phyloP scores from a whole-genome alignment of 2,888 invertebrate genomes.

The Cylloceria caligata region DNA sequence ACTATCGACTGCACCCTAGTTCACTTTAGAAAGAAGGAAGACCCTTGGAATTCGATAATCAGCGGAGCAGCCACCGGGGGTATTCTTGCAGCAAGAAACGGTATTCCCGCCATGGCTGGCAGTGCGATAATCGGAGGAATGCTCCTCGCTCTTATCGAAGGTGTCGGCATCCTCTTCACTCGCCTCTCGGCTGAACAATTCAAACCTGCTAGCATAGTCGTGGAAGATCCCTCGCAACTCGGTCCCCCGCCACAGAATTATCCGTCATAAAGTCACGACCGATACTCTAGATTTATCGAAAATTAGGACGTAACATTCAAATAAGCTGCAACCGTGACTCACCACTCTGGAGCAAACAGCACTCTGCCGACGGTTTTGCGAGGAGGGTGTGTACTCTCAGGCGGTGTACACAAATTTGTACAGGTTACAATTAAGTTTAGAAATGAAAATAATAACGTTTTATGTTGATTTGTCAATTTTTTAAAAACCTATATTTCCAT shows the following conservation, averaged over 20 bases:
- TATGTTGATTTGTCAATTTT: conserved; percentile 6
- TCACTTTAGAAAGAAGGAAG: conserved; percentile 97
- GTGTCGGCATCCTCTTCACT: conserved; percentile 97
- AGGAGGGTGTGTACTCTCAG: conserved; percentile 38
- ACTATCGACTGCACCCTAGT: conserved; percentile 98
- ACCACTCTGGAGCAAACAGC: neutral
- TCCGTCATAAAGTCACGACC: conserved; percentile 72
- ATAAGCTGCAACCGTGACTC: conserved; percentile 6
- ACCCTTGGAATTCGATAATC: conserved; percentile 98
- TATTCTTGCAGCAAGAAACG: conserved; percentile 97
- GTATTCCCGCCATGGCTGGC: conserved; percentile 95
- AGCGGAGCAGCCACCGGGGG: conserved; percentile 98
- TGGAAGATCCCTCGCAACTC: conserved; percentile 91
- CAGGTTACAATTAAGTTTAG: conserved; percentile 65
- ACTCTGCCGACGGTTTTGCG: neutral
- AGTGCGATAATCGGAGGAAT: conserved; percentile 98
- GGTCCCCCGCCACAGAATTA: conserved; percentile 85
- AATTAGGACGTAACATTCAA: conserved; percentile 60
- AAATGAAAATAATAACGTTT: conserved; percentile 63
- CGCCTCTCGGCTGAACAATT: conserved; percentile 97
- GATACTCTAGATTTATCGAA: conserved; percentile 58
- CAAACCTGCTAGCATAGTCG: conserved; percentile 91
- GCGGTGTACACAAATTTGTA: conserved; percentile 71
- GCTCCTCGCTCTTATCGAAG: conserved; percentile 98
- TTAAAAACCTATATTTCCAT: conserved; percentile 9